Base-by-base conservation (phyloP, 2,888 invertebrate genomes). In the Eristalinus aeneus region DNA sequence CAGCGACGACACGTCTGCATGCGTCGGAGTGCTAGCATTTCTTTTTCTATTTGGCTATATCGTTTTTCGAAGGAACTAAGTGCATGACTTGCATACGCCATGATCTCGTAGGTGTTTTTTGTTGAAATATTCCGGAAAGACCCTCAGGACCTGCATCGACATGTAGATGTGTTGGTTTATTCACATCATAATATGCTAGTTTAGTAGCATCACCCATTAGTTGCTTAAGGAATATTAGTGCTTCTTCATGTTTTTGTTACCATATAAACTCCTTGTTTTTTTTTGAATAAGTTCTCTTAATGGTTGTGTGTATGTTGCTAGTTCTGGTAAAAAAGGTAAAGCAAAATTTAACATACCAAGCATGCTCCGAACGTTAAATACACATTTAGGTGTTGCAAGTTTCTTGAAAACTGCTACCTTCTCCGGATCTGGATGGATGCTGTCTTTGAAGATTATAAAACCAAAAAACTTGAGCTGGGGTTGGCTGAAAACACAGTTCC, bases 1-100 rank as follows among this genome's bases (percentile, higher is more conserved):
- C n/a, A n/a, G n/a, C n/a, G n/a, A n/a, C n/a, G n/a, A n/a, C n/a
- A n/a, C n/a, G n/a, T n/a, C n/a, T n/a, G n/a, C n/a, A n/a, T n/a
- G n/a, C n/a, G n/a, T n/a, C n/a, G n/a, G n/a, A n/a, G n/a, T 5
- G 27, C 27, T 46, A 79, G 64, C 39, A 54, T 56, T 85, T 89
- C 88, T 58, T 85, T 82, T 58, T 89, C 88, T 32, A 82, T 83
- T 54, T 89, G 88, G 31, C 78, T 90, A 78, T 88, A 89, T 88
- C 20, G 79, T 76, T n/a, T 72, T 69, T 53, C 83, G 75, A 69
- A 23, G 5, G 54, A 20, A 68, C 56, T 54, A 6, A 32, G 56
- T 16, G 68, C 56, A 56, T 56, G 54, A 12, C 31, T 69, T 34
- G 69, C 16, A 36, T 58, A 58, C 56, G 32, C 69, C 23, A 69